Base-by-base conservation (phyloP, 2,113 vertebrate genomes). In the Varanus komodoensis region DNA sequence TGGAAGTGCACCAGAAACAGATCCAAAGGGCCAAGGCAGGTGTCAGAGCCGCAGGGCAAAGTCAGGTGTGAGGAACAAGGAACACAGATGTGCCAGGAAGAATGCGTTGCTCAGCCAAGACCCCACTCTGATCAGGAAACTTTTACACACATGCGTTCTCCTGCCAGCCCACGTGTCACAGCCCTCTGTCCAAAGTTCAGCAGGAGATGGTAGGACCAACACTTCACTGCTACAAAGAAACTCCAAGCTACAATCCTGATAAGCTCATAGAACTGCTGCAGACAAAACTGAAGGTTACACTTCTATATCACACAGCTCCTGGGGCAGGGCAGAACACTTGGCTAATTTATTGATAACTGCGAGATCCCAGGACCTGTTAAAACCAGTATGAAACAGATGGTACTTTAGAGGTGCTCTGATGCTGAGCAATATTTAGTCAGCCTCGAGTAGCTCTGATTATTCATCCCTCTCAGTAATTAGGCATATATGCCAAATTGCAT, bases 351-450 rank as follows among this genome's bases (percentile, higher is more conserved):
- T 54, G 21, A 38, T n/a, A 74, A 57, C 48, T 54, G 84, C 69
- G 38, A 15, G 6, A 57, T 27, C 21, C 48, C 7, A 32, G 69
- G 32, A 23, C 78, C 48, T 34, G n/a, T 27, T 54, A 74, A 44
- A 23, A 15, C 68, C 32, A 15, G 2, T 27, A 23, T 73, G n/a
- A 17, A 86, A 34, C 69, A 86, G 69, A 86, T 86, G 84, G 21
- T 54, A 74, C 52, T 34, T 74, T 32, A 27, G 69, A 4, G 50
- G n/a, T 32, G 25, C 54, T 74, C 12, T 12, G 21, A 86, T 34
- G n/a, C 84, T 57, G 69, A 86, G 52, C 84, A 86, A 86, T 73
- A 52, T 57, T 86, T 74, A 86, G 27, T 48, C 57, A 87, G 34
- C 61, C 74, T 78, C 64, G 74, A 78, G 54, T 19, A 27, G n/a